Evolutionary conservation across 2,888 invertebrate species (phyloP), one percentile per base, ranked within the genome.

Genomic region (Aleiodes leptofemur): DNA sequence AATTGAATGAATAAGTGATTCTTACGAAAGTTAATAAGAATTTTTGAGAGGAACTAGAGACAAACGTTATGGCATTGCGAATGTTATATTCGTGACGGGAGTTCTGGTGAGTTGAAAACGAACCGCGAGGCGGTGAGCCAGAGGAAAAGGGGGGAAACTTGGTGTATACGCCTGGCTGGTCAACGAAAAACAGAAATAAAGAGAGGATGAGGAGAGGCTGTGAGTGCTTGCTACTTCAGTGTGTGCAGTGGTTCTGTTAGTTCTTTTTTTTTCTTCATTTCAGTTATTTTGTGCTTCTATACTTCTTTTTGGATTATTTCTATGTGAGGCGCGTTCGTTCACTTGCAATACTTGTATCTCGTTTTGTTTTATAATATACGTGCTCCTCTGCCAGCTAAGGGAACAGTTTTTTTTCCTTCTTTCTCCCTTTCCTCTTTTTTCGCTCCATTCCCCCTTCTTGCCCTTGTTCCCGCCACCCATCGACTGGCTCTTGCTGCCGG

Each of bases 281-380:
- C 72, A 69, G 5, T 53, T 61, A 59, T 66, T 77, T 55, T 59
- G 66, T 73, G 59, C 53, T n/a, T 59, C 72, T 72, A 74, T 64
- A 74, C 59, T 74, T 11, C 43, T 61, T 55, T 66, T 77, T 56
- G 69, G 68, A 64, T 16, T 50, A 14, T 55, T 73, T 73, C 8
- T 56, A 48, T 55, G 55, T 61, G 69, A 68, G 70, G 69, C 55
- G 53, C 57, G 64, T 59, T 76, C 72, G 72, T 78, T 66, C 76
- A 74, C 71, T 73, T 72, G 75, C 51, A 56, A 76, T 77, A 77
- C 76, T 73, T 72, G 59, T 74, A 59, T 75, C 69, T 72, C 59
- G 71, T 51, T 77, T 66, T 73, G 56, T 51, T 68, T 74, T 66
- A 56, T 72, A 23, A 69, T 48, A 43, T 55, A 72, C 48, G 68